Percentiles rank a stretch among this genome's conserved stretches.
Evolutionary conservation across 1,140 invertebrate species (phyloP).

Genomic region (Hycleus cichorii): DNA sequence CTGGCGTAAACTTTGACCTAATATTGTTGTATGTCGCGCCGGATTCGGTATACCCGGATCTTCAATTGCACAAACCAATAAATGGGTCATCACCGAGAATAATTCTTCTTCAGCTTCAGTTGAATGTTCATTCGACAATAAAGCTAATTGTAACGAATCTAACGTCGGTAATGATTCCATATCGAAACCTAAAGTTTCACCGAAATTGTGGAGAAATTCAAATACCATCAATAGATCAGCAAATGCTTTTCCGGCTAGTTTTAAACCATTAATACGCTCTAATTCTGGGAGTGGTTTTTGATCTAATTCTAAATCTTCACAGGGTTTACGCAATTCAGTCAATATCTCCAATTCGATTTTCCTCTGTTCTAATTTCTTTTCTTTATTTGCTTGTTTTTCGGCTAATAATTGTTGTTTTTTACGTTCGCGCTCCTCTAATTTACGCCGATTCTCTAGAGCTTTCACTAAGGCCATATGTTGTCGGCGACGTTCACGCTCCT

Average conservation of each 20-base stretch:
- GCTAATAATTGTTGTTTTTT: slow-evolving; percentile 71
- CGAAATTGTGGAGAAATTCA: slow-evolving; percentile 94
- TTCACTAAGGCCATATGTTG: slow-evolving; percentile 86
- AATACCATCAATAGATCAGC: slow-evolving; percentile 88
- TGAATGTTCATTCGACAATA: slow-evolving; percentile 66
- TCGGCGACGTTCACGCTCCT: slow-evolving; percentile 84
- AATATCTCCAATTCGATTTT: slow-evolving; percentile 78
- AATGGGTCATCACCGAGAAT: slow-evolving; percentile 78
- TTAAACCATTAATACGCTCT: slow-evolving; percentile 71
- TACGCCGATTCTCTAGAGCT: slow-evolving; percentile 74
- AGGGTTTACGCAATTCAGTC: slow-evolving; percentile 74
- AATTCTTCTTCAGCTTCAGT: slow-evolving; percentile 79
- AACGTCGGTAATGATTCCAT: slow-evolving; percentile 81
- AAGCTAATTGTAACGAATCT: slow-evolving; percentile 76
- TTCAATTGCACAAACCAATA: slow-evolving; percentile 86
- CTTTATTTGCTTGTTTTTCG: slow-evolving; percentile 70
- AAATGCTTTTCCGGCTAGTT: slow-evolving; percentile 79
- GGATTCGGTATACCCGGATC: slow-evolving; percentile 91
- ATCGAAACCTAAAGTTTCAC: slow-evolving; percentile 86
- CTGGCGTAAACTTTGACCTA: slow-evolving; percentile 85
- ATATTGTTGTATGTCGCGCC: slow-evolving; percentile 73
- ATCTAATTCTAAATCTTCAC: slow-evolving; percentile 75
- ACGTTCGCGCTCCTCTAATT: slow-evolving; percentile 81
- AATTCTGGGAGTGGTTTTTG: slow-evolving; percentile 68
- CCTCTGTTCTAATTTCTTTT: slow-evolving; percentile 75